Conservation (phyloP, 2,888 invertebrate species). For the Calameuta pallipes region DNA sequence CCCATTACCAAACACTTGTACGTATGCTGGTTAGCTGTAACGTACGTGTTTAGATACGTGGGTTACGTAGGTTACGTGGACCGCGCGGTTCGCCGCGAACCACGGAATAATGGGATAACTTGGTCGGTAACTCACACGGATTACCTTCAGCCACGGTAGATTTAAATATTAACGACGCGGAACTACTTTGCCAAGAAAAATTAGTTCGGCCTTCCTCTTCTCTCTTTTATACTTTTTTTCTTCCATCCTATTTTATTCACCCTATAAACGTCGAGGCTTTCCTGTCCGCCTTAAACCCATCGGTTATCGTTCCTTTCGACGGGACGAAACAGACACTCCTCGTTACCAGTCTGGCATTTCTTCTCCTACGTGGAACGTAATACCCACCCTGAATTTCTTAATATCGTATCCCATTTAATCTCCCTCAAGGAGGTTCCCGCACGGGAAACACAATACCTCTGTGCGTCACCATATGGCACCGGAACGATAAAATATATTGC, state of each 20-base stretch:
- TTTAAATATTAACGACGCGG: conserved; percentile 4
- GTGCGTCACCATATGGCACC: conserved; percentile 53
- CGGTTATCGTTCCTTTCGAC: background rate
- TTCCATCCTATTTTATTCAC: background rate
- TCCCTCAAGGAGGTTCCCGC: conserved; percentile 23
- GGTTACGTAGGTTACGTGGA: background rate
- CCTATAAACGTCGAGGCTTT: background rate
- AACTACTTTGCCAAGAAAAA: background rate
- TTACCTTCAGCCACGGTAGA: background rate
- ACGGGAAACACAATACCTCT: conserved; percentile 54
- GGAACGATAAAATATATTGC: conserved; percentile 58
- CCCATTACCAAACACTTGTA: background rate
- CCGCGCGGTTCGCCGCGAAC: background rate
- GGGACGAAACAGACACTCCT: background rate
- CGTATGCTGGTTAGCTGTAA: background rate
- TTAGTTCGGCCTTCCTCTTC: background rate
- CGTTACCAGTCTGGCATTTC: background rate
- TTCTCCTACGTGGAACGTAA: conserved; percentile 6
- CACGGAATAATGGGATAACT: conserved; percentile 5
- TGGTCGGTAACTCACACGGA: background rate
- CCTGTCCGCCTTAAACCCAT: background rate
- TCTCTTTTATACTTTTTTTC: background rate
- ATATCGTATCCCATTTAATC: conserved; percentile 45
- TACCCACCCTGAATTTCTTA: conserved; percentile 30
- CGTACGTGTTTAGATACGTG: background rate